Base-by-base conservation (phyloP, 2,797 vertebrate species). In the Sebastes cheni region DNA sequence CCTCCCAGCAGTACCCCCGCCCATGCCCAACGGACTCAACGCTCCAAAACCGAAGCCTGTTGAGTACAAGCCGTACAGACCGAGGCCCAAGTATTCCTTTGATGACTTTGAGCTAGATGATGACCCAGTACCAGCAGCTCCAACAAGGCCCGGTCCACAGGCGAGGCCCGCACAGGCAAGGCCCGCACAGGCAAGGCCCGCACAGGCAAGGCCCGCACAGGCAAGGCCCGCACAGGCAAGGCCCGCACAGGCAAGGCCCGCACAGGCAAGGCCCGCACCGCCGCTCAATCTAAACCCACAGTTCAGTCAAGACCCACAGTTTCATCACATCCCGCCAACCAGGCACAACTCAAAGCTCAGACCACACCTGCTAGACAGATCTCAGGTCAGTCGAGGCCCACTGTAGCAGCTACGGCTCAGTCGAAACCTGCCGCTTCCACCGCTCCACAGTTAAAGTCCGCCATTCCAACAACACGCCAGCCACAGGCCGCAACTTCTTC, bases 71-170 rank as follows among this genome's bases (percentile, higher is more conserved):
- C 94, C 95, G 4, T 97, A 96, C 89, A 95, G 88, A 65, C 96
- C 96, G 62, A 91, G 96, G 52, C 95, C 95, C 42, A 96, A 95
- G 81, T 97, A 96, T 77, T 94, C 96, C 20, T 77, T 88, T 25
- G 96, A 95, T 65, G 96, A 97, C 75, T 97, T 97, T 92, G 95
- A 96, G 66, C 88, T 97, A 0, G 96, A 96, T 56, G 95, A 95
- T 9, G 95, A 97, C 54, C 94, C 94, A 2, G 32, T 92, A 71
- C 91, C 91, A 13, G 75, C 66, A 3, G 66, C 71, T 56, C 72
- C 81, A 4, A 27, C 62, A 56, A 94, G 70, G 20, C 55, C 78
- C 0, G 72, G n/a, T 25, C 81, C 42, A 11, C 88, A 84, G 29
- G 11, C 46, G 1, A 82, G 72, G 18, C 66, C 82, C 4, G 9